Evolutionary conservation across 2,888 invertebrate species (phyloP), one percentile per base, ranked within the genome.

Genomic region (Drosophila pseudotakahashii): DNA sequence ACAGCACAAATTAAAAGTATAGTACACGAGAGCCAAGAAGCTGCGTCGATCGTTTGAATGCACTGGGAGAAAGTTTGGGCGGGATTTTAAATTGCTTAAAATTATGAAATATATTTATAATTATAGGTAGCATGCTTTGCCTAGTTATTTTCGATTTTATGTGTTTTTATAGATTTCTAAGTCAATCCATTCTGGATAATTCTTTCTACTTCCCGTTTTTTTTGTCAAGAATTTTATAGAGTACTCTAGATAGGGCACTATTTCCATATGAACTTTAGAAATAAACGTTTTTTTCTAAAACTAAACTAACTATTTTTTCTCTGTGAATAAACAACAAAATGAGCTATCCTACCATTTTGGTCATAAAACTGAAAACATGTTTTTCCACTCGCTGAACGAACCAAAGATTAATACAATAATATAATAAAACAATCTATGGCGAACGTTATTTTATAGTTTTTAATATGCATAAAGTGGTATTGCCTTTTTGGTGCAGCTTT

Each of bases 331-430:
- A 34, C 44, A 13, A 39, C 61, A 47, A 16, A 41, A 48, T 48
- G 34, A 64, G 44, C 39, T 16, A 34, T 34, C 39, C 39, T 41
- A 11, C 47, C 7, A 7, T 64, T 82, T 83, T 86, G 82, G 82
- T 77, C 86, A 81, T 81, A 69, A 62, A 37, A 55, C 61, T 62
- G 52, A 19, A 79, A 84, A 85, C 84, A 68, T 68, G 84, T 85
- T 85, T 79, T 67, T 62, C 75, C 67, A 76, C 79, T 73, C 26
- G 58, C 52, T 47, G 41, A 47, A 3, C 63, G 34, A 64, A 58
- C 67, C 66, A 45, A 64, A 71, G 64, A 72, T 75, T 51, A 60
- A 59, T 77, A 69, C 75, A 53, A 74, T 77, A 75, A 75, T 66
- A 32, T 42, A 53, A 61, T 54, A 68, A 76, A 76, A 81, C 76